Base-by-base conservation (phyloP, 2,888 invertebrate genomes). In the Hoplodrina ambigua region DNA sequence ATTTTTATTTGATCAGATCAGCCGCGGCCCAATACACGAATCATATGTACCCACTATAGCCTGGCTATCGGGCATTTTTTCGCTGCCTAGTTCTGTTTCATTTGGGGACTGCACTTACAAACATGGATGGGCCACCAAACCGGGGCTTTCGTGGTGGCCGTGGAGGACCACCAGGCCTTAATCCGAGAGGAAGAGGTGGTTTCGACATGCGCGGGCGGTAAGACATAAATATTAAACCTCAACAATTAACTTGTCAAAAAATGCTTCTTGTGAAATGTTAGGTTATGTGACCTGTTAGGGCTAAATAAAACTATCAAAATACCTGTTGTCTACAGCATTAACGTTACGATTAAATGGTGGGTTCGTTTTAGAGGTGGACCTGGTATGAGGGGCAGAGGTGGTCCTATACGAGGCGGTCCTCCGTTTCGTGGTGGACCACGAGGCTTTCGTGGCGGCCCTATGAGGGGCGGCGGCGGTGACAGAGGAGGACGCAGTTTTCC, bases 121-220 rank as follows among this genome's bases (percentile, higher is more conserved):
- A 59, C 52, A 94, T 93, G 93, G 93, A 93, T 44, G 93, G 93
- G 10, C 93, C 91, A 53, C 91, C 93, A 61, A 87, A 83, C 78
- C 91, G 94, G 56, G 96, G 95, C 52, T 96, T 94, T 81, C 94
- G 94, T 55, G 94, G 94, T 61, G 94, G 94, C 75, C 94, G 96
- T 76, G 95, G 95, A 66, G 94, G 94, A 2, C 95, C 94, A 46
- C 92, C 90, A 50, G 94, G 95, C 4, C 85, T 66, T n/a, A 74
- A 81, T 64, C 63, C 85, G 69, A 88, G 95, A 87, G 95, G 95
- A 56, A 88, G 95, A 80, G 94, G 95, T 57, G 94, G 94, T 52
- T 95, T 94, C 75, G 95, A 96, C 52, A 95, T 95, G 95, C 91
- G 95, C 65, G 96, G 96, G 83, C 92, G 96, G 96, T 96, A 88